These are phyloP conservation scores for Gymnocypris eckloni DNA, from an alignment of 2,797 vertebrate species.

Conservation along the genomic window DNA sequence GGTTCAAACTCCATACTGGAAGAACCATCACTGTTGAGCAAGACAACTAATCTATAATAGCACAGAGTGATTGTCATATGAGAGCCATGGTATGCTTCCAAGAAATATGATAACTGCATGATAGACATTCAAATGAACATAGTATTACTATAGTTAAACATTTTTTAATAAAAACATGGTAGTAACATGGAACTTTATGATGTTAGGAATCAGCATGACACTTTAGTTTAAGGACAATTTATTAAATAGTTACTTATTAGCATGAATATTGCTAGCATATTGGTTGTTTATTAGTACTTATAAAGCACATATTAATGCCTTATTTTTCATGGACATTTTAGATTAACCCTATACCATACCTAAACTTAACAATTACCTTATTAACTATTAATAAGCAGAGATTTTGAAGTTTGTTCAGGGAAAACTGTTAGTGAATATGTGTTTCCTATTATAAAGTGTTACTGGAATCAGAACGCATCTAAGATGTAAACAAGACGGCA, in stretches of 20 bases:
- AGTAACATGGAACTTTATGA: neutral
- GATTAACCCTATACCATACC: neutral
- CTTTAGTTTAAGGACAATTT: neutral
- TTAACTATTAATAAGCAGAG: neutral
- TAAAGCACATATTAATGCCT: neutral
- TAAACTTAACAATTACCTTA: neutral
- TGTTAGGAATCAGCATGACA: neutral
- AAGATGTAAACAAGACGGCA: neutral
- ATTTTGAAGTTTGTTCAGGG: too few relatives aligned
- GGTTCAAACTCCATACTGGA: neutral
- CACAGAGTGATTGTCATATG: neutral
- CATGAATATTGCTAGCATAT: neutral
- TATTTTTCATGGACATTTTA: neutral
- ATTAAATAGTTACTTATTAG: neutral
- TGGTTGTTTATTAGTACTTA: neutral
- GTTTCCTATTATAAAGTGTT: too few relatives aligned
- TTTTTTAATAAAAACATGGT: neutral
- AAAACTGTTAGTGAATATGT: too few relatives aligned
- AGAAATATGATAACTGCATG: neutral
- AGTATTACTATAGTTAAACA: neutral
- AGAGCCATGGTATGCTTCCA: neutral
- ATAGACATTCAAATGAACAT: neutral
- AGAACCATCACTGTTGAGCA: neutral
- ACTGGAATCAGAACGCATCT: neutral
- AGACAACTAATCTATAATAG: neutral